Conservation (phyloP, 1,140 invertebrate genomes). For the Araneus ventricosus region DNA sequence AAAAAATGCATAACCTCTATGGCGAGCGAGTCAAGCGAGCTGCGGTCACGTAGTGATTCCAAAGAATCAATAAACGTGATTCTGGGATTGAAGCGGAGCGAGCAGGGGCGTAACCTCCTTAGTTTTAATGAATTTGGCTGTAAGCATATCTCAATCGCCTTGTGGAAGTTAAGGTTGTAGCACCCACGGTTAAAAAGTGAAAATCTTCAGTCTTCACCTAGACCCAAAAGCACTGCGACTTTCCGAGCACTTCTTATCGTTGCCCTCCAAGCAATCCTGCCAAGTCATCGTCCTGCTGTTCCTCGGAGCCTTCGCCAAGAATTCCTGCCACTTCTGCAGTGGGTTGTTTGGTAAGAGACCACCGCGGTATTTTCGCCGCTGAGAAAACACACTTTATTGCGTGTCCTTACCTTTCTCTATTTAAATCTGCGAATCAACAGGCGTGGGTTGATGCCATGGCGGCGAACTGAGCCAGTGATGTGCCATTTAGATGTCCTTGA, state of each 20-base stretch:
- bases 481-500: neutral
- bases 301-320: neutral
- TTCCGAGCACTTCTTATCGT: neutral
- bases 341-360: constrained; percentile 55
- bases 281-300: constrained; percentile 24
- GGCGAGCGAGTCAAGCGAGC: too few species aligned
- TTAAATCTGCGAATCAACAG: constrained; percentile 53
- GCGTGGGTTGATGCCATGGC: constrained; percentile 29
- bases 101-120: too few species aligned
- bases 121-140: too few species aligned
- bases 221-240: neutral
- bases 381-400: neutral
- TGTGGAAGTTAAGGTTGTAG: too few species aligned
- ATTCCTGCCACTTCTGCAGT: constrained; percentile 39
- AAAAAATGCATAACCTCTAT: too few species aligned
- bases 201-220: neutral
- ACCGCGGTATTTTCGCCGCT: constrained; percentile 20
- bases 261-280: neutral
- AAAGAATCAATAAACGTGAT: too few species aligned
- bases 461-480: neutral
- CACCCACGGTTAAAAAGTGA: too few species aligned
- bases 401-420: neutral
- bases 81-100: too few species aligned
- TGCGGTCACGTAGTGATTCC: too few species aligned
- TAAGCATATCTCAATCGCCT: too few species aligned